Evolutionary conservation across 2,888 invertebrate genomes (phyloP).

Genomic region (Trichopria drosophilae): DNA sequence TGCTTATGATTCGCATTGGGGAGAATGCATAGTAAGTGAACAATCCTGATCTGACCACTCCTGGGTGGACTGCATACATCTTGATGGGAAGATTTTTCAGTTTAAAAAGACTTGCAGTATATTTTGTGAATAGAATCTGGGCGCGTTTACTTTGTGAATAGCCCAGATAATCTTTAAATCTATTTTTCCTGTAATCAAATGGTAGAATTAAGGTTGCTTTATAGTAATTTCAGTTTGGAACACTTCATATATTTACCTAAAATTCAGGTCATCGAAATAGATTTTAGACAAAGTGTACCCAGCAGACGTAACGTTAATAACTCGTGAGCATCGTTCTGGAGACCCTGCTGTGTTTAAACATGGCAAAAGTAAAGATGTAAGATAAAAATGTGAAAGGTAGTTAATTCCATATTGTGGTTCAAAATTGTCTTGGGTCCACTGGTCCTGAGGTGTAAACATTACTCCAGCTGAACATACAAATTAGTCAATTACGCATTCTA

Average conservation of each 20-base stretch:
- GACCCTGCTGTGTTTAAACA: constrained; percentile 69
- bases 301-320: constrained; percentile 86
- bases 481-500: no score
- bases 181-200: no score
- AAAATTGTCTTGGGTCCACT: constrained; percentile 80
- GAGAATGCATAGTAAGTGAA: no score
- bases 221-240: no score
- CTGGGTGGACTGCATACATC: constrained; percentile 76
- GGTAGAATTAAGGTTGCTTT: no score
- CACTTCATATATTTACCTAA: constrained; percentile 58
- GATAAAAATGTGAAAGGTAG: constrained; percentile 82
- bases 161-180: no score
- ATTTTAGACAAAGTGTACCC: constrained; percentile 76
- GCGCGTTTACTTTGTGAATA: constrained; percentile 87
- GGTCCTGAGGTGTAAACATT: constrained; percentile 80
- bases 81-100: constrained; percentile 52
- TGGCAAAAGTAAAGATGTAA: constrained; percentile 80
- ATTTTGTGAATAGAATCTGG: constrained; percentile 68
- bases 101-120: constrained; percentile 54
- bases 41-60: constrained; percentile 81
- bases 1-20: no score
- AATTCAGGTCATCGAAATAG: constrained; percentile 76
- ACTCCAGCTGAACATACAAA: constrained; percentile 72
- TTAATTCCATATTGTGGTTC: constrained; percentile 90
- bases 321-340: constrained; percentile 64